phyloP scores from a whole-genome alignment of 2,888 invertebrate species.

The Sepiola atlantica region DNA sequence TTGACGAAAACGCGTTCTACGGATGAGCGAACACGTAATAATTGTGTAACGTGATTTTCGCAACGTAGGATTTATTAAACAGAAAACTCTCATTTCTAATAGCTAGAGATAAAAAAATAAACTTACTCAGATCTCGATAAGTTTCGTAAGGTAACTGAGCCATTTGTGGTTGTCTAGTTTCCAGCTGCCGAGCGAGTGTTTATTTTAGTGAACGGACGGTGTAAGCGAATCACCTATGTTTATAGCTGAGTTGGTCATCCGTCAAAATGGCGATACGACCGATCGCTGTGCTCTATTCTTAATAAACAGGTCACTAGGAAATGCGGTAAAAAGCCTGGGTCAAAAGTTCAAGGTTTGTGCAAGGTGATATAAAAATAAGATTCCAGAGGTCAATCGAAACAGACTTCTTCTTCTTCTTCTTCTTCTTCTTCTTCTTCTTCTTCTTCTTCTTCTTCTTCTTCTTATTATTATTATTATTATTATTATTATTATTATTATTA shows the following conservation, averaged over 20 bases:
- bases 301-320: constrained; percentile 20
- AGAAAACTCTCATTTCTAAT: background rate
- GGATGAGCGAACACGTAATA: constrained; percentile 19
- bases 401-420: too few relatives aligned
- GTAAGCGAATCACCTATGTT: background rate
- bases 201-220: background rate
- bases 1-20: background rate
- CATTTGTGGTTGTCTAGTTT: constrained; percentile 7
- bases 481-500: too few relatives aligned
- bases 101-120: background rate
- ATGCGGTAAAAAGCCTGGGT: background rate
- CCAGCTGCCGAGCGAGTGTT: constrained; percentile 13
- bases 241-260: constrained; percentile 1
- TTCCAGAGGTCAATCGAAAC: background rate
- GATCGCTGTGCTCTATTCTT: background rate
- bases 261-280: constrained; percentile 15
- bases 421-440: too few relatives aligned
- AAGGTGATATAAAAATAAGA: constrained; percentile 21
- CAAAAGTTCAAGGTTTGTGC: constrained; percentile 13
- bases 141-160: background rate
- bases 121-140: constrained; percentile 2
- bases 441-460: too few relatives aligned
- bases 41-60: background rate
- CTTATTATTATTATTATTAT: too few relatives aligned
- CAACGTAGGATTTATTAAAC: background rate